Evolutionary conservation across 2,797 vertebrate species (phyloP).

Genomic region (Rhinophrynus dorsalis): DNA sequence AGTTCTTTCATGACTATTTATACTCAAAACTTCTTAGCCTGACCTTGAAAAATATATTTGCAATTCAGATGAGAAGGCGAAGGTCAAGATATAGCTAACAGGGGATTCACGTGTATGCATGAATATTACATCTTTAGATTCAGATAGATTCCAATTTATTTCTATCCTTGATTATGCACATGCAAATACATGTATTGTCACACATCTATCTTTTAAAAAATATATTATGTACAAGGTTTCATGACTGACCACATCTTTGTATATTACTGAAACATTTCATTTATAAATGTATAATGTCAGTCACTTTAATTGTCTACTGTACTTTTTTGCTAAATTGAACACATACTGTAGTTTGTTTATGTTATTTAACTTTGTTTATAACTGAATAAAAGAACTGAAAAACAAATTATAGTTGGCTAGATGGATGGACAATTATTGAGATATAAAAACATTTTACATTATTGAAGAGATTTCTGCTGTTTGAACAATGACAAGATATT

Average conservation of each 20-base stretch:
- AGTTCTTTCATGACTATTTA: conserved; percentile 2
- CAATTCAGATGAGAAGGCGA: not conserved
- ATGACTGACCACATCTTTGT: not conserved
- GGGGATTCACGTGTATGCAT: not conserved
- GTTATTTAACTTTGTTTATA: too few species aligned
- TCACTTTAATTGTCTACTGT: not conserved
- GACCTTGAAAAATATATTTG: conserved; percentile 1
- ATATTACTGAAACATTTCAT: not conserved
- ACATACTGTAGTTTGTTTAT: too few species aligned
- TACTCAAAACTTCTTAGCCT: not conserved
- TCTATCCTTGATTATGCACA: not conserved
- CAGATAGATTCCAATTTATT: not conserved
- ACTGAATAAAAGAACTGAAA: too few species aligned
- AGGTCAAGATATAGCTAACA: not conserved
- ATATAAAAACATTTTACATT: too few species aligned
- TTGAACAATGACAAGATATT: too few species aligned
- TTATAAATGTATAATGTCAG: not conserved
- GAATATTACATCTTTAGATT: not conserved
- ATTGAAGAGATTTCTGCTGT: too few species aligned
- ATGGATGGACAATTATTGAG: too few species aligned
- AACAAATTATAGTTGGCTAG: too few species aligned
- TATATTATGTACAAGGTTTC: not conserved
- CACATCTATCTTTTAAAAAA: not conserved
- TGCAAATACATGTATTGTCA: not conserved
- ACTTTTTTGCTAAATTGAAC: too few species aligned